Base-by-base conservation (phyloP, 2,797 vertebrate genomes). In the Betta splendens region DNA sequence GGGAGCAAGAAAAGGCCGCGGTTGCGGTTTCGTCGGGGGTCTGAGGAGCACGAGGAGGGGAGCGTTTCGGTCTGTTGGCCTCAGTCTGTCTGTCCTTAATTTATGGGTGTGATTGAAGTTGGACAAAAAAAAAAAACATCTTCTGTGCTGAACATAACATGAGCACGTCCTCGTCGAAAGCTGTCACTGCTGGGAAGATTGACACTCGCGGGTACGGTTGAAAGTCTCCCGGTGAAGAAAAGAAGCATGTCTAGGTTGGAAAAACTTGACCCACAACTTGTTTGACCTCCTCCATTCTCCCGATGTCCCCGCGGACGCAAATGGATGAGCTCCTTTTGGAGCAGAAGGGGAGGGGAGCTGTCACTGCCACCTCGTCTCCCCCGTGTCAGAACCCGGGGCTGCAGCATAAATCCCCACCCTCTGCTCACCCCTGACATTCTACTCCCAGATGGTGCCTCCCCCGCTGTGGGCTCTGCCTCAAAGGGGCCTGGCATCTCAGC, bases 381-480 rank as follows among this genome's bases (percentile, higher is more conserved):
- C 33, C 36, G 63, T 69, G 49, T 86, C 85, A 89, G 84, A 89
- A 84, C 84, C 77, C 70, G 77, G 79, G 77, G 68, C 69, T 63
- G 72, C 63, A 53, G 59, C 44, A 71, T 89, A 86, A 88, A 88
- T 89, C 88, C 80, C 43, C 58, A 50, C 54, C 74, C 63, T 67
- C 17, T 45, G 64, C 73, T 69, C 75, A 69, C 72, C 80, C 82
- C 81, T 84, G 84, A 87, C 87, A 88, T 89, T 87, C 85, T 86
- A 61, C 70, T 81, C 80, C 80, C 85, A 81, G 78, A 84, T 84
- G 82, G 80, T 72, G 68, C 43, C 77, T 39, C 84, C 72, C 79
- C 84, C 56, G 76, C 76, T 77, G 82, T 68, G 82, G 75, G 64
- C 74, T 55, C 58, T 67, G 56, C 62, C 69, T 60, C 69, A 69